phyloP scores from a whole-genome alignment of 2,113 vertebrate genomes.

The Mesitornis unicolor region DNA sequence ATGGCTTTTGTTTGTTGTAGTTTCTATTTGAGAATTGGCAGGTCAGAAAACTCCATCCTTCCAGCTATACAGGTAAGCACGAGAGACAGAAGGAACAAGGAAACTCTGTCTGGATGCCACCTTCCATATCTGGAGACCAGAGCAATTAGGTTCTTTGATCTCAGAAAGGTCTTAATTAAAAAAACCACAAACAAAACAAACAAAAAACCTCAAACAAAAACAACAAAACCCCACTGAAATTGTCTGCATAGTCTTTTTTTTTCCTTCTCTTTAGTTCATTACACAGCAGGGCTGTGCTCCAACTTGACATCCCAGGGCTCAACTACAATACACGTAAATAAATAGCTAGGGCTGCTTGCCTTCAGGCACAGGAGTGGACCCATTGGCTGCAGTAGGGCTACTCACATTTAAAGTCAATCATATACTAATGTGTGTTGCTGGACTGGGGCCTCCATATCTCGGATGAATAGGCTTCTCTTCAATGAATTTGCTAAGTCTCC shows the following conservation, averaged over 20 bases:
- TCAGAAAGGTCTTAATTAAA: neutral
- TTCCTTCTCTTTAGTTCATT: neutral
- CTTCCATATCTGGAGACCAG: neutral
- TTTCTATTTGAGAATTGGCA: neutral
- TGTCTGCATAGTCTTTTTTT: neutral
- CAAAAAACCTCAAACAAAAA: neutral
- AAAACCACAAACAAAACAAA: neutral
- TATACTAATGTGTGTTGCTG: neutral
- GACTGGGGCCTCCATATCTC: neutral
- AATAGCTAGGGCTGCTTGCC: neutral
- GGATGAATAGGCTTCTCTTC: constrained; percentile 39
- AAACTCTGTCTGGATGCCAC: neutral
- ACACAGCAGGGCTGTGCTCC: neutral
- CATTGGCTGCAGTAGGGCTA: neutral
- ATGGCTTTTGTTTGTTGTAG: neutral
- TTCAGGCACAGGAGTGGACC: neutral
- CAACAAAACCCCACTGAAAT: neutral
- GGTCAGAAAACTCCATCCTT: neutral
- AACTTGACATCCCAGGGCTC: neutral
- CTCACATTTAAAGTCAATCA: neutral
- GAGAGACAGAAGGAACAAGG: neutral
- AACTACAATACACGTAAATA: neutral
- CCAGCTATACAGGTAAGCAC: neutral
- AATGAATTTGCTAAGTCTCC: constrained; percentile 10
- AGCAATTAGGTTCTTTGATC: neutral